Base-by-base conservation (phyloP, 64 coral and sea anemone genomes). In the Montipora foliosa region DNA sequence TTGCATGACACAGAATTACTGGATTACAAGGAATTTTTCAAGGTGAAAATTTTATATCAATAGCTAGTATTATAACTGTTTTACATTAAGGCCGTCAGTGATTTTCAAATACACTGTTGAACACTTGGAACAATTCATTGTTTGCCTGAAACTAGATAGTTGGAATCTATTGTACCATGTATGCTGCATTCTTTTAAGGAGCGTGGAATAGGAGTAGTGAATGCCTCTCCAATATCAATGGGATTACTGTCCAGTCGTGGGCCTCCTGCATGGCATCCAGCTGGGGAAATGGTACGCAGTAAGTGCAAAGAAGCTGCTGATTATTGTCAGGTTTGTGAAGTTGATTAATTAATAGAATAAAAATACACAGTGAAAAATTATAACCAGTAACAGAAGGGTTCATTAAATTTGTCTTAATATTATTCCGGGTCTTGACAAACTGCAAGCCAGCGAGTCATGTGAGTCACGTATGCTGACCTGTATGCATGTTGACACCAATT, bases 171-270 rank as follows among this genome's bases (percentile, higher is more conserved):
- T n/a, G 17, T 24, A 22, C 8, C 17, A 71, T 24, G 64, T 14
- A 17, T 67, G 62, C 62, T 14, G 12, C 57, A 4, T 64, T 11
- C 11, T 6, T 45, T 47, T 73, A 6, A 97, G 96, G 90, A 95
- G 49, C 80, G 57, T 80, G 96, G 94, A 73, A 79, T 99, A 68
- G 98, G 98, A 70, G 86, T 99, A 59, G 91, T 99, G 45, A 99
- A 99, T 94, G 98, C 94, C 11, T 99, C 98, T 24, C 98, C 98
- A 55, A 91, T 99, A 89, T 99, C 98, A 25, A 99, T 99, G 98
- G 98, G 98, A 64, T 90, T 99, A 29, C 75, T 99, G n/a, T 96
- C 94, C 17, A 94, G 89, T 21, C 88, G 95, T 61, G 98, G 98
- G 11, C 98, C 98, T 14, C 98, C 98, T n/a, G 14, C 78, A 14